Evolutionary conservation across 2,797 vertebrate genomes (phyloP).

Genomic region (Trachurus trachurus): DNA sequence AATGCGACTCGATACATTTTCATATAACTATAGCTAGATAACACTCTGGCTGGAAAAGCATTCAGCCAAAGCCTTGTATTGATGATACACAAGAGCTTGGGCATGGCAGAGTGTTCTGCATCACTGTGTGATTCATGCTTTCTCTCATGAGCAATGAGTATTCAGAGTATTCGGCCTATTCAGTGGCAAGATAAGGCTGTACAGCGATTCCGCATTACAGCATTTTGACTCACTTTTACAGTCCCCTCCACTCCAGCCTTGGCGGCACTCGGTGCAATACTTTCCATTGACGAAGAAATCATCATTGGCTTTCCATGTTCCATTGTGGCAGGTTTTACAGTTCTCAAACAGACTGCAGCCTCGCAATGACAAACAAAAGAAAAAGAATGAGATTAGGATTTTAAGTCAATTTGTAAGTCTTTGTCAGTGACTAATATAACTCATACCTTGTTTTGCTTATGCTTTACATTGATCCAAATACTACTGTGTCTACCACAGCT

Average conservation of each 20-base stretch:
- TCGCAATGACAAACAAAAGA: constrained; percentile 49
- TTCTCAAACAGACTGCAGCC: constrained; percentile 96
- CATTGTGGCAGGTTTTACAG: constrained; percentile 93
- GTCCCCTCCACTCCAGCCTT: constrained; percentile 94
- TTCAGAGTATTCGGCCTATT: neutral
- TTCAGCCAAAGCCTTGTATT: neutral
- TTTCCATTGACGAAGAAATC: constrained; percentile 93
- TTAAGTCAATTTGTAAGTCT: neutral
- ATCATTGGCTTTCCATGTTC: constrained; percentile 92
- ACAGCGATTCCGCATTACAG: neutral
- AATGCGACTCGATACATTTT: neutral
- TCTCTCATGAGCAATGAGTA: neutral
- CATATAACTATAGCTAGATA: neutral
- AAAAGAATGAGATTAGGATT: neutral
- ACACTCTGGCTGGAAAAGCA: neutral
- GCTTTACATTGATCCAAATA: neutral
- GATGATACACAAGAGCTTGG: neutral
- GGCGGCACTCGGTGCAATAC: constrained; percentile 91
- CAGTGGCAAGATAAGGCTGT: neutral
- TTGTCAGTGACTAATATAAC: neutral
- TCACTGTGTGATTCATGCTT: neutral
- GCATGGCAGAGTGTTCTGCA: neutral
- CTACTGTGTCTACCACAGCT: neutral
- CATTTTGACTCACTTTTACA: constrained; percentile 91
- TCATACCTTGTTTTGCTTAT: neutral